Evolutionary conservation across 2,113 vertebrate genomes (phyloP).

Genomic region (Toxotes jaculatrix): DNA sequence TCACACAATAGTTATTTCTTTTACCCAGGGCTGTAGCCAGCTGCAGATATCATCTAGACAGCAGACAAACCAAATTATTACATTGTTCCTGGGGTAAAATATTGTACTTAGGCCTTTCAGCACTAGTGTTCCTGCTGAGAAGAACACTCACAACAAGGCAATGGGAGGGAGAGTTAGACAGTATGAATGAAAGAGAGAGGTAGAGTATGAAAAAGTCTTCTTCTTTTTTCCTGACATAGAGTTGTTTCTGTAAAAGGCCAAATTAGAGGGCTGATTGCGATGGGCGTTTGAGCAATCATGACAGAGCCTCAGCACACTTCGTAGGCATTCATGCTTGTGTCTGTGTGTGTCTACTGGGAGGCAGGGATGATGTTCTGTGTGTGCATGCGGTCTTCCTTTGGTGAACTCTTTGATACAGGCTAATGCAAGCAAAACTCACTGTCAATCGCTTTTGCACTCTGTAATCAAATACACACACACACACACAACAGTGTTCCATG

Average conservation of each 20-base stretch:
- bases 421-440: constrained; percentile 39
- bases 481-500: background rate
- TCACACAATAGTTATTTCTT: background rate
- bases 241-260: constrained; percentile 59
- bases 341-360: constrained; percentile 3
- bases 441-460: constrained; percentile 31
- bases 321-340: background rate
- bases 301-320: constrained; percentile 3
- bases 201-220: background rate
- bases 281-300: constrained; percentile 33
- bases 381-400: background rate
- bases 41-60: background rate
- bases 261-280: constrained; percentile 61
- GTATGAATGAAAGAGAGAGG: constrained; percentile 1
- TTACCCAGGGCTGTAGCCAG: background rate
- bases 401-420: constrained; percentile 37
- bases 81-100: constrained; percentile 30
- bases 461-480: constrained; percentile 25
- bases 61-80: constrained; percentile 15
- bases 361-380: background rate
- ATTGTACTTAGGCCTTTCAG: constrained; percentile 1
- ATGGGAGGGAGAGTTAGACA: background rate
- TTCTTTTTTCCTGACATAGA: constrained; percentile 39
- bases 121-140: constrained; percentile 23
- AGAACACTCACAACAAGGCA: background rate